Evolutionary conservation across 2,797 vertebrate genomes (phyloP).

Genomic region (Cottoperca gobio): DNA sequence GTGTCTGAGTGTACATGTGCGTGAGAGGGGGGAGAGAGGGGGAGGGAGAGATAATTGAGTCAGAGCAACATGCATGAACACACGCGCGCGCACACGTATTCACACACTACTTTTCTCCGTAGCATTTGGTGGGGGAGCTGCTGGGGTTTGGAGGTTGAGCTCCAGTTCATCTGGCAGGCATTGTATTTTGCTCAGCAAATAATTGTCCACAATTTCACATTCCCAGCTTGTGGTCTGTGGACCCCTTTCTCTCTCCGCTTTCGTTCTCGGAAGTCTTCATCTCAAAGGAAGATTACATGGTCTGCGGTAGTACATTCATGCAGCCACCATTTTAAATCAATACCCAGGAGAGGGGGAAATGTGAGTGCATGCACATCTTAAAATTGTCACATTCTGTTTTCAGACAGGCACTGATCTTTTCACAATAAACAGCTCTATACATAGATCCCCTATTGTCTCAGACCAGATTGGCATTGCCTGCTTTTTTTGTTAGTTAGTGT

Average conservation of each 20-base stretch:
- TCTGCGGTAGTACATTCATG: constrained; percentile 81
- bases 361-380: constrained; percentile 75
- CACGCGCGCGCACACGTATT: constrained; percentile 38
- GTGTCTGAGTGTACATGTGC: constrained; percentile 49
- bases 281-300: constrained; percentile 85
- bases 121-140: constrained; percentile 71
- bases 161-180: constrained; percentile 88
- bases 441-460: constrained; percentile 67
- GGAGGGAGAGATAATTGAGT: constrained; percentile 46
- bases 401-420: constrained; percentile 59
- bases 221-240: constrained; percentile 84
- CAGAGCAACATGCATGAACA: constrained; percentile 48
- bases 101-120: constrained; percentile 74
- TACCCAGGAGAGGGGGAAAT: constrained; percentile 77
- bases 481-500: constrained; percentile 48
- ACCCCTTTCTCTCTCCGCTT: constrained; percentile 68
- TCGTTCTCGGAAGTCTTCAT: constrained; percentile 84
- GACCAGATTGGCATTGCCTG: constrained; percentile 64
- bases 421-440: constrained; percentile 71
- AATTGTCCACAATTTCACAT: constrained; percentile 87
- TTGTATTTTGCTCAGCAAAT: constrained; percentile 89
- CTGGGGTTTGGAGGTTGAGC: constrained; percentile 82
- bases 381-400: constrained; percentile 74
- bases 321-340: constrained; percentile 88
- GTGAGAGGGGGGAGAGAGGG: background rate